Conservation (phyloP, 1,140 invertebrate genomes). For the Vanessa atalanta region DNA sequence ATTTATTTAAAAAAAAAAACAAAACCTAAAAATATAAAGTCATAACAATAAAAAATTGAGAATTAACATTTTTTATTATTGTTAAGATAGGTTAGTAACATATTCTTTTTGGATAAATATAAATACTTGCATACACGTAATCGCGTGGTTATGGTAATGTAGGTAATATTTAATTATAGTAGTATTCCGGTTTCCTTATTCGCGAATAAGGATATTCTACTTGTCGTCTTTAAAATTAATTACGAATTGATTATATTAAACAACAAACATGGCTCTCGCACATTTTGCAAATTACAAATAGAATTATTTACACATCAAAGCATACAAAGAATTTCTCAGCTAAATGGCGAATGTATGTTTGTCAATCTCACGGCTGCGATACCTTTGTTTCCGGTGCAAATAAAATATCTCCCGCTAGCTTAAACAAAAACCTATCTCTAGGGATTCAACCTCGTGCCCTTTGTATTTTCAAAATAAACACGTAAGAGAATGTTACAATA, state of each 20-base stretch:
- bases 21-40: background rate
- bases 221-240: background rate
- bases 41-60: no score
- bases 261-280: background rate
- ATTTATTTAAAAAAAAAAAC: background rate
- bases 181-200: no score
- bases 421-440: constrained; percentile 7
- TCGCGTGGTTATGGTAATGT: no score
- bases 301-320: background rate
- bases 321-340: background rate
- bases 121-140: no score
- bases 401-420: constrained; percentile 43
- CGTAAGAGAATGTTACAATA: constrained; percentile 23
- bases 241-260: background rate
- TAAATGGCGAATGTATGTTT: constrained; percentile 41
- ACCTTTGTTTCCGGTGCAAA: constrained; percentile 49
- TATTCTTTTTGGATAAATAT: no score
- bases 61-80: no score
- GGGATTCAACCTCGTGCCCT: background rate
- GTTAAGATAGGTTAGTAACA: no score
- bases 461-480: constrained; percentile 21
- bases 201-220: no score
- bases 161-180: no score
- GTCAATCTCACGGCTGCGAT: constrained; percentile 55
- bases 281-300: constrained; percentile 7